A percentile compares a stretch with the other conserved stretches of the same genome.
phyloP scores from a whole-genome alignment of 2,888 invertebrate species.

The Shargacucullia verbasci region DNA sequence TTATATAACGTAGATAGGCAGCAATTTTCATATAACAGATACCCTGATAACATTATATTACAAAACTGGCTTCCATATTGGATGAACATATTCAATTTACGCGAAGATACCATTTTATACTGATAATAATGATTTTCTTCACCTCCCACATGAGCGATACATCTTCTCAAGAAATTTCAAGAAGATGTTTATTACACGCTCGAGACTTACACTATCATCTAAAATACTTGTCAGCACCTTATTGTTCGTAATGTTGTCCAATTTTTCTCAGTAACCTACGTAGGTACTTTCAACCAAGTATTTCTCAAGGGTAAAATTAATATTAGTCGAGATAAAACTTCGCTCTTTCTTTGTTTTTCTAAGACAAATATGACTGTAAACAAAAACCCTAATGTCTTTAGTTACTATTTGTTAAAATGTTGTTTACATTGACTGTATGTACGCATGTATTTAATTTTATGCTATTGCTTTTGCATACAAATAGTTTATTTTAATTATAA shows the following conservation, averaged over 20 bases:
- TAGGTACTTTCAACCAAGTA: constrained; percentile 16
- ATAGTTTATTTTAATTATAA: too few relatives aligned
- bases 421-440: neutral
- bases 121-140: constrained; percentile 7
- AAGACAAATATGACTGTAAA: constrained; percentile 30
- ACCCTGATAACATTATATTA: neutral
- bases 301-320: constrained; percentile 49
- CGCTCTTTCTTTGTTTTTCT: constrained; percentile 27
- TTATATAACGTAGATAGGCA: too few relatives aligned
- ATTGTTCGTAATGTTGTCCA: constrained; percentile 41
- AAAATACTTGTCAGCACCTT: constrained; percentile 48
- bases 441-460: too few relatives aligned
- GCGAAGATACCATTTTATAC: constrained; percentile 2
- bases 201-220: constrained; percentile 45
- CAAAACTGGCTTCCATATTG: neutral
- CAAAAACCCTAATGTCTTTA: constrained; percentile 30
- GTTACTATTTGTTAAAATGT: constrained; percentile 12
- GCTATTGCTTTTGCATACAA: too few relatives aligned
- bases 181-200: constrained; percentile 44
- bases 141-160: constrained; percentile 25
- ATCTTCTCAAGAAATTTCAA: constrained; percentile 41
- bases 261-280: constrained; percentile 40
- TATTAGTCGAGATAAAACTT: constrained; percentile 36
- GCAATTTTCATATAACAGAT: too few relatives aligned
- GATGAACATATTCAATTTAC: constrained; percentile 26